Evolutionary conservation across 2,797 vertebrate species (phyloP), one percentile per base, ranked within the genome.

Genomic region (Peromyscus nudipes): DNA sequence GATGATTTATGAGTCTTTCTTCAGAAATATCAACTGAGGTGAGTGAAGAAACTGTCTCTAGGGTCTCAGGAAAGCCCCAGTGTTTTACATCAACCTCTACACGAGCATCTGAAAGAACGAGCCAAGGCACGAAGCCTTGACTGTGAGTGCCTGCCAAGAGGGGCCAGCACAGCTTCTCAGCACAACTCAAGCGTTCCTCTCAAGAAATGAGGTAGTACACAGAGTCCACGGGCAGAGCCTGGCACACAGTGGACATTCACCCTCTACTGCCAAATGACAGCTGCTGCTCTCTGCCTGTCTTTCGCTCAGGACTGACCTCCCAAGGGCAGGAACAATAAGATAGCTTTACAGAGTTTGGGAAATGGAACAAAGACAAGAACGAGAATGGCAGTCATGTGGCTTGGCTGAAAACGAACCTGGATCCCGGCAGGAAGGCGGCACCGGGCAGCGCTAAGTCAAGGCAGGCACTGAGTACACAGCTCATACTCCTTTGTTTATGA

Each of bases 161-260:
- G 69, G 19, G 69, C 16, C 0, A 1, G 65, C 8, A 1, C 3
- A 34, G n/a, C 34, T 62, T 75, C 94, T 37, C 31, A n/a, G 75
- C 60, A 37, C 25, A 79, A 6, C 52, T 40, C 13, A 37, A 17
- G 25, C 49, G 23, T 9, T 34, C 31, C 67, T 92, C 71, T 31
- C 55, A 76, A 80, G 77, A 37, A 69, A 37, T 3, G 14, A 62
- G 67, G 23, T 2, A 11, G 34, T 0, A 1, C 5, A 19, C 4
- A 12, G 23, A 52, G 60, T 16, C 34, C 4, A 1, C 0, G 5
- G 82, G 77, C 34, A 4, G 34, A 27, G n/a, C 23, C n/a, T 10
- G 90, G 37, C 17, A 17, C 0, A n/a, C 1, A 71, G 10, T 23
- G n/a, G 1, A 1, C 55, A 77, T 2, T 6, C 49, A 40, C 0